Percentiles rank a stretch among this genome's conserved stretches.
Evolutionary conservation across 2,113 vertebrate genomes (phyloP).

Genomic region (Ardeotis arabs): DNA sequence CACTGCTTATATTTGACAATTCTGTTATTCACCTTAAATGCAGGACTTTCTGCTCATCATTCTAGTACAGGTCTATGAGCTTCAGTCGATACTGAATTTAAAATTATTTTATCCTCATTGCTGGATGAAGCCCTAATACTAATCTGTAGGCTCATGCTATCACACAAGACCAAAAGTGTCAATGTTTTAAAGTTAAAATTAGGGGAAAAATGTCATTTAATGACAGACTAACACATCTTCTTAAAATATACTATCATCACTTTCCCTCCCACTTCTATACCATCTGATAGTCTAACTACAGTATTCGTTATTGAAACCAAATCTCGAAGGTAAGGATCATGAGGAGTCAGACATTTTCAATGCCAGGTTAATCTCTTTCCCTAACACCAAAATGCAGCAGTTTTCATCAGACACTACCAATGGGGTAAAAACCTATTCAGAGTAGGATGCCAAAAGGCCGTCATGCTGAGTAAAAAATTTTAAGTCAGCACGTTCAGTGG

Average conservation of each 20-base stretch:
- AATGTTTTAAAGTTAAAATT: neutral
- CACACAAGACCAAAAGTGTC: neutral
- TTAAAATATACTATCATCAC: neutral
- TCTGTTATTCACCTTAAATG: neutral
- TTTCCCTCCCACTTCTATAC: neutral
- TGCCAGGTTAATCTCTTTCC: neutral
- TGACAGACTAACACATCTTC: neutral
- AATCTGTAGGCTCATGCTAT: neutral
- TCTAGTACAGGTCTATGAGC: neutral
- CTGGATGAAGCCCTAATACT: neutral
- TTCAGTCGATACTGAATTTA: neutral
- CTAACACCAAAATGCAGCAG: neutral
- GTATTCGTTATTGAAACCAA: neutral
- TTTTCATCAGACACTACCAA: neutral
- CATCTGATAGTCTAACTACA: neutral
- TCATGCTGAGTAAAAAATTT: neutral
- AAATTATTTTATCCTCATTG: neutral
- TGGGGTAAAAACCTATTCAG: neutral
- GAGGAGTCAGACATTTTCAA: neutral
- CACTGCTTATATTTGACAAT: neutral
- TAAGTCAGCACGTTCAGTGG: neutral
- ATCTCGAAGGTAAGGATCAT: neutral
- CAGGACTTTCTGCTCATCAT: neutral
- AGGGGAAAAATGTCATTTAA: neutral
- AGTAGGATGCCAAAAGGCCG: neutral